Percentiles rank a stretch among this genome's conserved stretches.
Conservation (phyloP, 2,797 vertebrate genomes). For the Catamblyrhynchus diadema region DNA sequence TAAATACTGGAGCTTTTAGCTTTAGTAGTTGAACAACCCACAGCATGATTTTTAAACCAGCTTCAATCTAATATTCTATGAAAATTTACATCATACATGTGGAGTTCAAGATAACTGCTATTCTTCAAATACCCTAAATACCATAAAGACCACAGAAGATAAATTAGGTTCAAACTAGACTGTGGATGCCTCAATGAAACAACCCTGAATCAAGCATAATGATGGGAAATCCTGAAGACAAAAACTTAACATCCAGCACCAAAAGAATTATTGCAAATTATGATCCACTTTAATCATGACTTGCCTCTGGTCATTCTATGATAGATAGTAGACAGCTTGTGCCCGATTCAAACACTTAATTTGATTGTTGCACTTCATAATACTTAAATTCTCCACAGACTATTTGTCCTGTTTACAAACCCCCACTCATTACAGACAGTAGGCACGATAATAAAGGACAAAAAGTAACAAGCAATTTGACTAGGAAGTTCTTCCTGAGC, state of each 20-base stretch:
- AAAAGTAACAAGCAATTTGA: not conserved
- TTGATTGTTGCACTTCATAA: not conserved
- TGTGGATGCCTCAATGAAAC: not conserved
- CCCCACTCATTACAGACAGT: not conserved
- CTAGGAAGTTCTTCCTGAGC: not conserved
- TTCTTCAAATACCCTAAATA: not conserved
- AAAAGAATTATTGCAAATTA: not conserved
- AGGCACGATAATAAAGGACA: not conserved
- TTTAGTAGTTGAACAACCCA: not conserved
- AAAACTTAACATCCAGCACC: not conserved
- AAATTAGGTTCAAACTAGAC: not conserved
- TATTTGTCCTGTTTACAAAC: not conserved
- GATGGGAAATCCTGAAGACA: not conserved
- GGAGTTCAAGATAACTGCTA: not conserved
- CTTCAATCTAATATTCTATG: not conserved
- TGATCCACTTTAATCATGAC: not conserved
- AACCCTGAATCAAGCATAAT: not conserved
- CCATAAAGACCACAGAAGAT: not conserved
- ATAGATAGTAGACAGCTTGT: not conserved
- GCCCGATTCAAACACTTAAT: not conserved
- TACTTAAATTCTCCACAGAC: not conserved
- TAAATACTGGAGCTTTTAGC: not conserved
- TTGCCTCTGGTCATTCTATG: not conserved
- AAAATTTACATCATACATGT: not conserved
- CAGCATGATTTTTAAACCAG: not conserved